These are phyloP conservation scores for Microctonus brassicae DNA, from an alignment of 2,888 invertebrate genomes.

Conservation along the genomic window DNA sequence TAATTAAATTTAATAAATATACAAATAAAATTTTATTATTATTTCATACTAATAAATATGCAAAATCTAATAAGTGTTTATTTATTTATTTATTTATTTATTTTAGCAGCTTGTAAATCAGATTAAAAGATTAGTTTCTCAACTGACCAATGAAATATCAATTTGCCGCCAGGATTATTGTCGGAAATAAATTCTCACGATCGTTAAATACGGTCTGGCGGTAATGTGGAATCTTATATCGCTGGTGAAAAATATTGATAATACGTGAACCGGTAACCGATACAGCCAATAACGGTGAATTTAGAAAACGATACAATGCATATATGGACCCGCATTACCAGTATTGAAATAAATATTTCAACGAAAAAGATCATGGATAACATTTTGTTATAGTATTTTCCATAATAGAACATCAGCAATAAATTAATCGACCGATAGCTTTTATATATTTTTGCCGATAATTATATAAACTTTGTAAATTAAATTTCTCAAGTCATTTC, in stretches of 20 bases:
- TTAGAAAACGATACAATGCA: conserved; percentile 21
- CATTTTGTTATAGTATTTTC: conserved; percentile 15
- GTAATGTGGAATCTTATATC: conserved; percentile 16
- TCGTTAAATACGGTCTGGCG: conserved; percentile 14
- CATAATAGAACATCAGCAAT: not conserved
- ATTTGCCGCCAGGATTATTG: conserved; percentile 16
- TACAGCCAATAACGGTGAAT: not conserved
- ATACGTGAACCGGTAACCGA: conserved; percentile 15
- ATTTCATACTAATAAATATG: too few species aligned
- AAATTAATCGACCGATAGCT: conserved; percentile 2
- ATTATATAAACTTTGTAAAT: not conserved
- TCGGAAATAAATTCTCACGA: conserved; percentile 23
- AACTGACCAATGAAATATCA: conserved; percentile 12
- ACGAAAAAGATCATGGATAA: not conserved
- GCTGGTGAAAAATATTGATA: not conserved
- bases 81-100: too few species aligned
- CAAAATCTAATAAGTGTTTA: too few species aligned
- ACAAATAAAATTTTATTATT: too few species aligned
- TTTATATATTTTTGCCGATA: too few species aligned
- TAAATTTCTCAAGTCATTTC: not conserved
- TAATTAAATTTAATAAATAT: too few species aligned
- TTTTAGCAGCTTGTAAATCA: too few species aligned
- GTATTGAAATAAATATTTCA: not conserved
- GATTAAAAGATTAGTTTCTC: not conserved
- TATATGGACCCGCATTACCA: conserved; percentile 10